Percentiles rank a stretch among this genome's conserved stretches.
These are phyloP conservation scores for Teleogryllus oceanicus DNA, from an alignment of 2,888 invertebrate species.

Conservation along the genomic window DNA sequence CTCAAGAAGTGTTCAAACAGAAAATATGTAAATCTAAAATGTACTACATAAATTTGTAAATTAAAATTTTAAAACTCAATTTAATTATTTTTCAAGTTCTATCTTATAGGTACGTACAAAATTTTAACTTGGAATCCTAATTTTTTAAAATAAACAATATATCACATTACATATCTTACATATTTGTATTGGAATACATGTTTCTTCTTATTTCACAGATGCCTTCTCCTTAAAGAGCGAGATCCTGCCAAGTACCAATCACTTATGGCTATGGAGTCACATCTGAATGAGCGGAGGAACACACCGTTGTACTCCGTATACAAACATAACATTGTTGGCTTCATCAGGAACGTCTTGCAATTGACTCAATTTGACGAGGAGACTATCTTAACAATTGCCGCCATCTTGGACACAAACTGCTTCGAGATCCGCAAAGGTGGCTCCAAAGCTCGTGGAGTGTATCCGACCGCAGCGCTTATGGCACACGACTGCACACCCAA, in stretches of 20 bases:
- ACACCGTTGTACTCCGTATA: constrained; percentile 60
- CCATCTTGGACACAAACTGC: constrained; percentile 68
- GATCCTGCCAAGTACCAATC: constrained; percentile 56
- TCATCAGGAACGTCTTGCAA: constrained; percentile 47
- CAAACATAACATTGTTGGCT: constrained; percentile 60
- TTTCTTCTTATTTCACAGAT: constrained; percentile 39
- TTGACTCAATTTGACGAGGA: constrained; percentile 51
- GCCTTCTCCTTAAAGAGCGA: constrained; percentile 57
- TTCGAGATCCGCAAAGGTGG: constrained; percentile 60
- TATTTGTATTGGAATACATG: too few species aligned
- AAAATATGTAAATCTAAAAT: too few species aligned
- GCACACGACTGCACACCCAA: constrained; percentile 71
- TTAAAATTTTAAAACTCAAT: too few species aligned
- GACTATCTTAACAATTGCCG: constrained; percentile 49
- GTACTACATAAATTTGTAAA: too few species aligned
- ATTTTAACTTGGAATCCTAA: too few species aligned
- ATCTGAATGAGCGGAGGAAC: constrained; percentile 58
- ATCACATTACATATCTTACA: too few species aligned
- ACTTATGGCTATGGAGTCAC: constrained; percentile 57
- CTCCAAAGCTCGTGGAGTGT: constrained; percentile 57
- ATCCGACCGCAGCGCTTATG: constrained; percentile 64
- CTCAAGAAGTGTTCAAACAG: too few species aligned
- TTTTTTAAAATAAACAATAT: too few species aligned
- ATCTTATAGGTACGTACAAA: too few species aligned
- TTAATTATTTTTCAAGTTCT: too few species aligned